Base-by-base conservation (phyloP, 2,797 vertebrate species). In the Parauchenoglanis ngamensis region DNA sequence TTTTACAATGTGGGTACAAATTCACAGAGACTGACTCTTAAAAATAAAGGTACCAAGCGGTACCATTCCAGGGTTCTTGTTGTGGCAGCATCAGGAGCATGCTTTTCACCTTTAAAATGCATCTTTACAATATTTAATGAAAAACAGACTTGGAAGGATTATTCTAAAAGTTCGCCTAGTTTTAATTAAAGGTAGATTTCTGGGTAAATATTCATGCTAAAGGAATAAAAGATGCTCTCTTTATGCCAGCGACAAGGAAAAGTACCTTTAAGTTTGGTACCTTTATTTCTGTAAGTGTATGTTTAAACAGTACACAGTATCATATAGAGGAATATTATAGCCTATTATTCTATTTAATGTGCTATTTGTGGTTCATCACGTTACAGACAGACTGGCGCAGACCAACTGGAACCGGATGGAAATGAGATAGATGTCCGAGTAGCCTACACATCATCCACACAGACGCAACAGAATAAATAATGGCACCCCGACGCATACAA, bases 361-460 rank as follows among this genome's bases (percentile, higher is more conserved):
- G 81, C 46, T 54, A n/a, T 83, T 68, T 68, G 44, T 54, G 28
- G 81, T 54, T 44, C 59, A 63, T 63, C 79, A 81, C 40, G 28
- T 81, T 25, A 81, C 59, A 81, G 78, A 61, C 57, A 44, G 78
- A 40, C 77, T 40, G 78, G 56, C 78, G 76, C 78, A 80, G 79
- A 81, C 79, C 46, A n/a, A 81, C 63, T 54, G 81, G 81, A 83
- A 68, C 46, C 65, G 81, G 81, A 83, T 83, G 28, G 63, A 83
- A 68, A 70, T 15, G 59, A 68, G 46, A 83, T 19, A 68, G 63
- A 83, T 54, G 81, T 54, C 57, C 59, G 59, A 65, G 35, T 54
- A 23, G 10, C 8, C 46, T 35, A 54, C 23, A 63, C 49, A 54
- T 68, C 44, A 54, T 52, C 28, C 54, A 21, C 25, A 65, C 59